Percentiles rank a stretch among this genome's conserved stretches.
Evolutionary conservation across 2,797 vertebrate species (phyloP).

Genomic region (Pagetopsis macropterus): DNA sequence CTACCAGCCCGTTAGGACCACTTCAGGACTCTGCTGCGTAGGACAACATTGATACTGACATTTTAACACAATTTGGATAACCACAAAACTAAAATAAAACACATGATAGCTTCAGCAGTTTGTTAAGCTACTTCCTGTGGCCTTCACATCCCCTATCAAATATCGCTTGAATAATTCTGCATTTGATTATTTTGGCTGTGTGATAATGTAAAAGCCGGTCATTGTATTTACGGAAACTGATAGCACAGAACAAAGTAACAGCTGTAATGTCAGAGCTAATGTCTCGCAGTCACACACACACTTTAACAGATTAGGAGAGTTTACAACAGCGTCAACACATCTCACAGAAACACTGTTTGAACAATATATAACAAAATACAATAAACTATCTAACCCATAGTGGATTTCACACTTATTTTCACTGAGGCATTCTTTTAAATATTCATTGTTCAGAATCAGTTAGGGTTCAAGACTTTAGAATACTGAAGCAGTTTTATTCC

Average conservation of each 20-base stretch:
- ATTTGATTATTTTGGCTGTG: constrained; percentile 45
- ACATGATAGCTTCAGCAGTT: not conserved
- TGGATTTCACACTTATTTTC: too few species aligned
- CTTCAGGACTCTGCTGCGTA: rapidly evolving
- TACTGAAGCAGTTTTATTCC: not conserved
- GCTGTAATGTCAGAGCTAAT: not conserved
- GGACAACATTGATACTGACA: not conserved
- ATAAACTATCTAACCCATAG: not conserved
- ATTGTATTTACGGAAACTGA: constrained; percentile 12
- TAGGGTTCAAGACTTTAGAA: not conserved
- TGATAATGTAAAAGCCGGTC: constrained; percentile 17
- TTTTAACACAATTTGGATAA: not conserved
- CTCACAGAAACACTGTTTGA: too few species aligned
- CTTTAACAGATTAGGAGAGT: not conserved
- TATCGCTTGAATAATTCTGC: constrained; percentile 10
- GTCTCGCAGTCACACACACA: not conserved
- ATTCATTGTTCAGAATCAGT: not conserved
- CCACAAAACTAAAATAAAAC: not conserved
- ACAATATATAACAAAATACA: too few species aligned
- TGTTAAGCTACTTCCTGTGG: constrained; percentile 35
- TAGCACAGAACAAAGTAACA: constrained; percentile 29
- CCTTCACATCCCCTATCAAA: constrained; percentile 24
- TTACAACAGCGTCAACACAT: too few species aligned
- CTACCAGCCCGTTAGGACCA: not conserved
- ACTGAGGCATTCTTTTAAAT: not conserved